A percentile compares a stretch with the other conserved stretches of the same genome.
Evolutionary conservation across 2,113 vertebrate species (phyloP).

Genomic region (Carassius gibelio): DNA sequence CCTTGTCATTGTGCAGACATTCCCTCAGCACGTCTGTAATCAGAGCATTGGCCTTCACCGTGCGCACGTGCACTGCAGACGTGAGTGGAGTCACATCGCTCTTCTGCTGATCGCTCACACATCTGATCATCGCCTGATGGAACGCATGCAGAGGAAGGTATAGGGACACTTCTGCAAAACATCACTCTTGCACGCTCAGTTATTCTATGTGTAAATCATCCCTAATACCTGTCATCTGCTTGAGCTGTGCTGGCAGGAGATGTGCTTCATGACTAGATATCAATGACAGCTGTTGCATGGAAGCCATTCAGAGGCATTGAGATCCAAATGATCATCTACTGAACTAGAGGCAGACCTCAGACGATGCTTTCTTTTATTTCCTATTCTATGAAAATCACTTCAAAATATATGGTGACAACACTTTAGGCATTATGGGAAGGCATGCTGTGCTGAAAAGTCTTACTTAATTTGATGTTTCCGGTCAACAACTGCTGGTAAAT

Average conservation of each 20-base stretch:
- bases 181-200: not conserved
- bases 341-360: not conserved
- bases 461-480: no score
- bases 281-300: not conserved
- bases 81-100: not conserved
- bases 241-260: not conserved
- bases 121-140: not conserved
- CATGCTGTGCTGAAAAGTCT: no score
- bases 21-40: slow-evolving; percentile 16
- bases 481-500: no score
- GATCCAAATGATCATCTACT: slow-evolving; percentile 7
- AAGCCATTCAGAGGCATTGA: not conserved
- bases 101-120: not conserved
- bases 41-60: not conserved
- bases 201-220: slow-evolving; percentile 15
- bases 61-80: not conserved
- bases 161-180: slow-evolving; percentile 30
- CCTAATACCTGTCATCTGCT: not conserved
- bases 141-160: not conserved
- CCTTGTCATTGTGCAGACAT: slow-evolving; percentile 28
- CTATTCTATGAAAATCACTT: not conserved
- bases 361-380: not conserved
- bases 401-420: no score
- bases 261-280: not conserved
- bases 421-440: no score